A percentile compares a stretch with the other conserved stretches of the same genome.
Evolutionary conservation across 2,888 invertebrate genomes (phyloP).

Genomic region (Spilarctia lutea): DNA sequence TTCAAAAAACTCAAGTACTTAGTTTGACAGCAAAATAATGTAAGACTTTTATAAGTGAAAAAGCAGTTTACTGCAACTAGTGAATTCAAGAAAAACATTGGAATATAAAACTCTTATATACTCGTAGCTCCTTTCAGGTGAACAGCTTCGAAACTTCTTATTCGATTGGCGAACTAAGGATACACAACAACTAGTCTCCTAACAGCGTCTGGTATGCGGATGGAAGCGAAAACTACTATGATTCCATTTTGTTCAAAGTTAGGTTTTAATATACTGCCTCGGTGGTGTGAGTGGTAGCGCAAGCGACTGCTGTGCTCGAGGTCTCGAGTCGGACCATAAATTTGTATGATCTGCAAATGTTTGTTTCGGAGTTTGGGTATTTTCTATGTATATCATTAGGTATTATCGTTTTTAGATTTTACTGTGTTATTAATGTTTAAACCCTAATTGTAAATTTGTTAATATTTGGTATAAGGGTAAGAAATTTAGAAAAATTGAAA

Average conservation of each 20-base stretch:
- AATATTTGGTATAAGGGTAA: too few species aligned
- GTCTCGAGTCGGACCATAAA: too few species aligned
- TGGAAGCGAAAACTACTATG: neutral
- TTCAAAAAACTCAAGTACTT: neutral
- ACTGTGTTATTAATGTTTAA: too few species aligned
- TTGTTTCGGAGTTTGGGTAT: too few species aligned
- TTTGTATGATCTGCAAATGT: too few species aligned
- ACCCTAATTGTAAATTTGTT: too few species aligned
- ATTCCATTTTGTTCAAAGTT: constrained; percentile 14
- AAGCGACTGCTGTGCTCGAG: too few species aligned
- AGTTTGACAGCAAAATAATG: neutral
- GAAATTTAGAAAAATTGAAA: too few species aligned
- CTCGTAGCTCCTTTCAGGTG: constrained; percentile 11
- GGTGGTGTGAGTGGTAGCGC: too few species aligned
- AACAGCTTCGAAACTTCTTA: constrained; percentile 31
- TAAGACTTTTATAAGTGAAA: neutral
- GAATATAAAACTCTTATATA: constrained; percentile 7
- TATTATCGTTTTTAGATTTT: neutral
- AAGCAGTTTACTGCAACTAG: neutral
- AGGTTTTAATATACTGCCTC: constrained; percentile 19
- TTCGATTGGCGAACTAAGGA: constrained; percentile 30
- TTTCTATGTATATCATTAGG: too few species aligned
- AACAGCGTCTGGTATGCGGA: constrained; percentile 15
- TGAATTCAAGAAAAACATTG: constrained; percentile 14
- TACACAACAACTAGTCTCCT: constrained; percentile 18